Conservation (phyloP, 2,888 invertebrate genomes). For the Sycophila texana region DNA sequence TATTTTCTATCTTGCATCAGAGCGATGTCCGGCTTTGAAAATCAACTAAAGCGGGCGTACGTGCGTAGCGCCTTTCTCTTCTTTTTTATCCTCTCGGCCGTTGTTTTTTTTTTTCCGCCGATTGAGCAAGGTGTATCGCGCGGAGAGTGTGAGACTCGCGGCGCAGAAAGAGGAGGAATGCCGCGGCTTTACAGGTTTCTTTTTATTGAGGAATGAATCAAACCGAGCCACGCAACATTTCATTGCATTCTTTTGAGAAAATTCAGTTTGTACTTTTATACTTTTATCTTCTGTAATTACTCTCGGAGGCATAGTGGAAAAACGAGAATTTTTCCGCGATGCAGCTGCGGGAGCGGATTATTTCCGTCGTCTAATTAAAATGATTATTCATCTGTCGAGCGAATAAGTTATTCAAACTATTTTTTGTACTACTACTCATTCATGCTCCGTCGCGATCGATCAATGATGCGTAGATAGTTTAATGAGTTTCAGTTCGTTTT, state of each 20-base stretch:
- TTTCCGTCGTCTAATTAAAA: too few relatives aligned
- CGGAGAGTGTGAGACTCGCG: constrained; percentile 3
- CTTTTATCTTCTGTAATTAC: too few relatives aligned
- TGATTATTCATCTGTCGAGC: too few relatives aligned
- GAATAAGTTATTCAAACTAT: too few relatives aligned
- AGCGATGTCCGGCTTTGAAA: constrained; percentile 49
- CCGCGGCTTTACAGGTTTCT: background rate
- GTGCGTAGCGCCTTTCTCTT: background rate
- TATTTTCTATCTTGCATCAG: constrained; percentile 54
- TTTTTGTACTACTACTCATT: background rate
- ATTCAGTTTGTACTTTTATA: too few relatives aligned
- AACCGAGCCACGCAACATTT: background rate
- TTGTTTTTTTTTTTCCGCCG: constrained; percentile 10
- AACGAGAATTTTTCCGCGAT: too few relatives aligned
- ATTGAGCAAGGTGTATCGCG: constrained; percentile 33
- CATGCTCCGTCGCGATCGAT: too few relatives aligned
- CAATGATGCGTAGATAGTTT: too few relatives aligned
- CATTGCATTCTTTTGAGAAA: too few relatives aligned
- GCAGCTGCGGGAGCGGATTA: too few relatives aligned
- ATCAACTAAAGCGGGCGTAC: constrained; percentile 19
- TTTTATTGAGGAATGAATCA: too few relatives aligned
- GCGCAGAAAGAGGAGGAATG: constrained; percentile 15
- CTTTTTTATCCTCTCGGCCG: background rate
- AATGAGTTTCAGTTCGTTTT: background rate
- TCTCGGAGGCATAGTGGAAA: too few relatives aligned